Conservation (phyloP, 2,113 vertebrate species). For the Proteles cristata region DNA sequence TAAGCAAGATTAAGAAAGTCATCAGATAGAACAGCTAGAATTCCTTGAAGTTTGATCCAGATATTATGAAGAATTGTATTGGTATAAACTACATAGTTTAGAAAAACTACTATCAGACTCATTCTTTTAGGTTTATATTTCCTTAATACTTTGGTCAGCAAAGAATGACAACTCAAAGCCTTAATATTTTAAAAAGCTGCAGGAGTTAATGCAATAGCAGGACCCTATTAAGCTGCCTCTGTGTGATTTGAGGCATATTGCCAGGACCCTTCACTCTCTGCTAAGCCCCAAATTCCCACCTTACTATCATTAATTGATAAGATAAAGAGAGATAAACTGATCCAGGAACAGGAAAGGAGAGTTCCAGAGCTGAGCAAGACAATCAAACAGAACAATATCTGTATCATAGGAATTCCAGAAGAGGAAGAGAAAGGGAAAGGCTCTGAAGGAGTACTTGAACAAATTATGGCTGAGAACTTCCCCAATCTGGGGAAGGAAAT, state of each 20-base stretch:
- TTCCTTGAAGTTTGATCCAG: slow-evolving; percentile 16
- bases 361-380: no score
- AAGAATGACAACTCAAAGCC: neutral
- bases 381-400: no score
- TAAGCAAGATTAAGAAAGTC: neutral
- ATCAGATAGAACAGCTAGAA: slow-evolving; percentile 5
- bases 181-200: neutral
- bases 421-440: no score
- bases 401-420: no score
- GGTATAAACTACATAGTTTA: neutral
- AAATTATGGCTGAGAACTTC: no score
- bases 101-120: neutral
- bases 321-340: neutral
- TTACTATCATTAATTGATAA: neutral
- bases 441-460: no score
- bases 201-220: neutral
- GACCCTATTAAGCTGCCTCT: neutral
- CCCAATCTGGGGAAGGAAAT: no score
- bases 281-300: neutral
- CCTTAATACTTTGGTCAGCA: neutral
- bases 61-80: neutral
- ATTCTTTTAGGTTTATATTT: neutral
- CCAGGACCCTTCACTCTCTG: neutral
- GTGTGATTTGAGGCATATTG: neutral
- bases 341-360: no score